A percentile compares a stretch with the other conserved stretches of the same genome.
Evolutionary conservation across 2,888 invertebrate species (phyloP).

Genomic region (Drosophila maculinotata): DNA sequence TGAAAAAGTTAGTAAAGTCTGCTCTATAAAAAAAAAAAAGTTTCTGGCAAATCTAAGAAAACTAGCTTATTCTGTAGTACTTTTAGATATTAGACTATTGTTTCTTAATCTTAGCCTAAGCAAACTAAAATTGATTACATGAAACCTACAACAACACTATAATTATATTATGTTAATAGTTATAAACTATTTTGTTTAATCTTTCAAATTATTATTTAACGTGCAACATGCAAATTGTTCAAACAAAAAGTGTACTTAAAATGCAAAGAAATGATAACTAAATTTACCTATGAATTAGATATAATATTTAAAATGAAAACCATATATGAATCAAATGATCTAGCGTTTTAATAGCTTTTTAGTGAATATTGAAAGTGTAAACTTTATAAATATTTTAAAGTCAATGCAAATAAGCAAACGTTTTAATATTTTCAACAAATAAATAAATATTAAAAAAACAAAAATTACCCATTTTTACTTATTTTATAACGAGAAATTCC

Average conservation of each 20-base stretch:
- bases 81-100: conserved; percentile 14
- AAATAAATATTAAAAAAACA: conserved; percentile 23
- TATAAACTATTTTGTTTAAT: conserved; percentile 59
- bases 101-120: conserved; percentile 17
- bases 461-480: neutral
- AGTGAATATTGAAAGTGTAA: conserved; percentile 42
- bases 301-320: conserved; percentile 12
- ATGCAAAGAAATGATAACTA: conserved; percentile 30
- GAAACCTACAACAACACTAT: conserved; percentile 21
- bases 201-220: conserved; percentile 27
- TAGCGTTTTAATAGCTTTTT: conserved; percentile 49
- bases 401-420: conserved; percentile 22
- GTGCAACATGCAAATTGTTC: conserved; percentile 27
- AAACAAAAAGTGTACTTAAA: conserved; percentile 69
- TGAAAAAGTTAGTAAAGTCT: conserved; percentile 15
- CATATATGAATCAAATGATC: conserved; percentile 39
- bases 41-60: neutral
- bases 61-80: conserved; percentile 19
- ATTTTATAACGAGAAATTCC: neutral
- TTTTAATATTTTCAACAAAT: conserved; percentile 52
- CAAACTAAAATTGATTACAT: conserved; percentile 22
- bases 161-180: conserved; percentile 55
- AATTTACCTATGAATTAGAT: conserved; percentile 10
- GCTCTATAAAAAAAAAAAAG: conserved; percentile 1
- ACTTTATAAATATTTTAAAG: conserved; percentile 33